Evolutionary conservation across 2,113 vertebrate species (phyloP), one percentile per base, ranked within the genome.

Genomic region (Ibidorhyncha struthersii): DNA sequence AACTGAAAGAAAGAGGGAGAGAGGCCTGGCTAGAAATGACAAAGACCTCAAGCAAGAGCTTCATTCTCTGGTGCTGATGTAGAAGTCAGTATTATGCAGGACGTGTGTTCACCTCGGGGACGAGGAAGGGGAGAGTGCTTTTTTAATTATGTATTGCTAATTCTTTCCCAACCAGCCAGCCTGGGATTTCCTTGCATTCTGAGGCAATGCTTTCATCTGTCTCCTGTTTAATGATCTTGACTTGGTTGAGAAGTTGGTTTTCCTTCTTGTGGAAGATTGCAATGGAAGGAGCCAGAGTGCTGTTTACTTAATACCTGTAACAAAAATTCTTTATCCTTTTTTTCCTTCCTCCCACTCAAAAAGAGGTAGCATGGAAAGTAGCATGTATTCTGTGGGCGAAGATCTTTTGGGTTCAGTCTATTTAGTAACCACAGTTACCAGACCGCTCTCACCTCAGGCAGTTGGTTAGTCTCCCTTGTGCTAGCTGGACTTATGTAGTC

Each of bases 131-230:
- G 66, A 94, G 77, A 89, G 36, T 74, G 61, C 49, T 41, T 86
- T 92, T 92, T 76, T 23, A 95, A 95, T 95, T 90, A 86, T 8
- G 11, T 78, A 47, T 89, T 91, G 89, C 72, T 95, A 63, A 93
- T 95, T 94, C 82, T 91, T 84, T 91, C 47, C 80, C 80, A 88
- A 82, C 76, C 76, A 77, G 62, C 55, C 90, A 92, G 79, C 82
- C 80, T 86, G 94, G 76, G 90, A 86, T 94, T 93, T 94, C 90
- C 88, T 73, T 86, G 77, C 76, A 47, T 96, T 97, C 82, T 93
- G 86, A 93, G 65, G 90, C 72, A 81, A 23, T 74, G 61, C 90
- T 95, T 96, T 96, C 69, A 94, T 96, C 80, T 83, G 17, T 67
- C 92, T 90, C 76, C 73, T 94, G 69, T 89, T 92, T 53, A 83